Base-by-base conservation (phyloP, 2,797 vertebrate genomes). In the Crocidura indochinensis region DNA sequence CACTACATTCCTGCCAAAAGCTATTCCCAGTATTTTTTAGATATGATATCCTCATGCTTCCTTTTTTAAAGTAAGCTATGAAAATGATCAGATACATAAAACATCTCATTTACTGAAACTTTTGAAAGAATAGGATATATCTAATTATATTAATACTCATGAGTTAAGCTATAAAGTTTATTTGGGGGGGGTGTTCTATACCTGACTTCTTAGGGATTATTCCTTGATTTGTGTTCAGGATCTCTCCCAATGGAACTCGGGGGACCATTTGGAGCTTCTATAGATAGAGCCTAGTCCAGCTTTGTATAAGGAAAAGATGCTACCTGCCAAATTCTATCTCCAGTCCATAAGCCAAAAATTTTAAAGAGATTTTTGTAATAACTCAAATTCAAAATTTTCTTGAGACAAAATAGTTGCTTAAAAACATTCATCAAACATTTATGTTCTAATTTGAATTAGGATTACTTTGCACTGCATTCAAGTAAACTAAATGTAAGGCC, bases 371-470 rank as follows among this genome's bases (percentile, higher is more conserved):
- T 38, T 51, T 51, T 51, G 10, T 6, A 51, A 51, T 51, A 65
- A 69, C 12, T 92, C 8, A 72, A 92, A 88, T 68, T 90, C 27
- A 91, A 90, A 87, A 15, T 46, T 89, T 84, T 84, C 15, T 65
- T 44, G 24, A 78, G 47, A 80, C 22, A 87, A 93, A 84, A 74
- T 2, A 24, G 29, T 6, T 46, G 29, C 31, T 93, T 77, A 53
- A 4, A 83, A 93, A 82, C 76, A 83, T 56, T 65, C 24, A 74
- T 46, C 17, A 82, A 62, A 38, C 38, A 38, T 38, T 38, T 73
- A 26, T 89, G 91, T 84, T 44, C 73, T 22, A 75, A 64, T 29
- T 49, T 20, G 31, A 76, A 60, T 49, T 76, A 62, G 27, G 11
- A 2, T 7, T 29, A 27, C 38, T 80, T 79, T 75, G 2, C 7